Conservation (phyloP, 1,140 invertebrate species). For the Bombus huntii region DNA sequence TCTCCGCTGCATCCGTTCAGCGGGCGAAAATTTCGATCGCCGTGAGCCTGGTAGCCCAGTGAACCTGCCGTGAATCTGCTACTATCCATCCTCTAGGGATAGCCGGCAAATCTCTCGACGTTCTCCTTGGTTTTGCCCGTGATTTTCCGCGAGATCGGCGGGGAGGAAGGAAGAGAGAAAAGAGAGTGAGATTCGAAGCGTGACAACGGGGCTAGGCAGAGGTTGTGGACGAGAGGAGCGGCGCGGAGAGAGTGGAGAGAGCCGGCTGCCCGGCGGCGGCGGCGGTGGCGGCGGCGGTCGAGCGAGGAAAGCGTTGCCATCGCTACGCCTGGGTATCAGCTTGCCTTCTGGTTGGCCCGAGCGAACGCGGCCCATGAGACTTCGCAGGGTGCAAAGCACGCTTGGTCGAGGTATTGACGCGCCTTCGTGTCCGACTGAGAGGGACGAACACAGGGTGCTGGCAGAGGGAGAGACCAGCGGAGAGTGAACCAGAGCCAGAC, state of each 20-base stretch:
- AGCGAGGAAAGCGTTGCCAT: conserved; percentile 74
- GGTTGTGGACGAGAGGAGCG: neutral
- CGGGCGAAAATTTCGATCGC: conserved; percentile 27
- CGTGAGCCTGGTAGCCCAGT: conserved; percentile 41
- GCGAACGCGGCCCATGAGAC: conserved; percentile 65
- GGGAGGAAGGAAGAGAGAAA: neutral
- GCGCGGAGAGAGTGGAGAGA: neutral
- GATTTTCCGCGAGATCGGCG: conserved; percentile 18
- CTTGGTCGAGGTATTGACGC: conserved; percentile 72
- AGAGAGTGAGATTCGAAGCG: neutral
- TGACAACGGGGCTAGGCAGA: neutral
- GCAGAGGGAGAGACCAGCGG: conserved; percentile 1
- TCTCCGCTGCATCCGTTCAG: neutral
- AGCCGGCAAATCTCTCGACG: conserved; percentile 3
- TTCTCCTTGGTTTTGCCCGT: conserved; percentile 13
- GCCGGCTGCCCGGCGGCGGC: conserved; percentile 25
- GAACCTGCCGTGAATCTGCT: conserved; percentile 14
- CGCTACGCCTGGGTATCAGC: conserved; percentile 77
- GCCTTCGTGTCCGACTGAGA: conserved; percentile 51
- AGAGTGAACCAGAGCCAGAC: neutral
- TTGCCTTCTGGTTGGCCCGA: conserved; percentile 74
- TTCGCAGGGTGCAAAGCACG: conserved; percentile 45
- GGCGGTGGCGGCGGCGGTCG: conserved; percentile 24
- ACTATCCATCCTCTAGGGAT: neutral
- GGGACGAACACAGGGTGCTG: conserved; percentile 7